Base-by-base conservation (phyloP, 2,797 vertebrate species). In the Scomberomorus guttatus region DNA sequence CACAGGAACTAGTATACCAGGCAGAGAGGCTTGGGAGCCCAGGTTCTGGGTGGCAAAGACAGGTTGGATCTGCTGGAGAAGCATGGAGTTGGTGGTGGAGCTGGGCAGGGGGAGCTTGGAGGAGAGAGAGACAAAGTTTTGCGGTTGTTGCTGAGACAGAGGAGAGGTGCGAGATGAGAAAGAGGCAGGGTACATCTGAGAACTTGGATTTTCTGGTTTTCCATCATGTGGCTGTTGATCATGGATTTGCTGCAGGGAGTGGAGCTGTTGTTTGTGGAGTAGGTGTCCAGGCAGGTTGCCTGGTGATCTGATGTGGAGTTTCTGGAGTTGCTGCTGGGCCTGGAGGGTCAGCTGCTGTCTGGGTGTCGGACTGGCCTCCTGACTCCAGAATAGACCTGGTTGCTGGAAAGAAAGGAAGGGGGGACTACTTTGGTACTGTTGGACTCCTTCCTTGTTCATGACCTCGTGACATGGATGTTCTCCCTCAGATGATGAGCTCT, bases 1-100 rank as follows among this genome's bases (percentile, higher is more conserved):
- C 61, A 99, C 98, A 0, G 98, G 98, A 83, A 99, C 98, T 87
- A 97, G 75, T 56, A 97, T 86, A 93, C 97, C 14, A 88, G 96
- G 85, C 61, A 95, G 87, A 44, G 97, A 93, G 24, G 95, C 91
- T 70, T 96, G 90, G 72, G 96, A 90, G 56, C 94, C 93, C 59
- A 94, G 81, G 81, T 89, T 93, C 55, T 96, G 92, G 12, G 96
- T 96, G 66, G 96, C 95, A 91, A 98, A 97, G 79, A 96, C 91
- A 6, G 96, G 90, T 72, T 95, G 96, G 87, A 97, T 92, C 90
- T 97, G 96, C 80, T 96, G 97, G 72, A 97, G 95, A 8, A 96
- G 89, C 82, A 95, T 88, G 68, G 92, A 44, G 15, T 75, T 80
- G 55, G 90, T 86, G 81, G 94, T 94, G 52, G 93, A 87, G 73